Percentiles rank a stretch among this genome's conserved stretches.
Evolutionary conservation across 2,113 vertebrate genomes (phyloP).

Genomic region (Fregetta grallaria): DNA sequence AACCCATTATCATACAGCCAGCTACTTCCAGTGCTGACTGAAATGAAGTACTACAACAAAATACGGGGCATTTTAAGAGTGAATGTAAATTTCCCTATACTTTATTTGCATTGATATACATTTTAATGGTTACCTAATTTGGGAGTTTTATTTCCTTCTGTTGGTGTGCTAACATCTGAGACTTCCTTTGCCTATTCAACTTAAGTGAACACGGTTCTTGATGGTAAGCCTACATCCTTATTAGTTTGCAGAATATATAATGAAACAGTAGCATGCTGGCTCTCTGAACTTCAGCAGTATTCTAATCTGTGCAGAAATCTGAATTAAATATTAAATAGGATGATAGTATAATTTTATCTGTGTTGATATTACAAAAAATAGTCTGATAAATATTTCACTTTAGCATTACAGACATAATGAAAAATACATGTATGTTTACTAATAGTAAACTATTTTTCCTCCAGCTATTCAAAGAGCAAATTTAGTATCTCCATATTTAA

Average conservation of each 20-base stretch:
- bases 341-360: background rate
- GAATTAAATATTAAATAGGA: constrained; percentile 56
- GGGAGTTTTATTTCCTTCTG: constrained; percentile 21
- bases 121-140: constrained; percentile 36
- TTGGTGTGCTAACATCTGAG: background rate
- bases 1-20: constrained; percentile 30
- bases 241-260: background rate
- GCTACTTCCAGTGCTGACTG: background rate
- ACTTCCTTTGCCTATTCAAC: background rate
- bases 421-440: background rate
- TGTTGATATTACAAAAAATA: constrained; percentile 34
- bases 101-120: background rate
- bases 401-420: background rate
- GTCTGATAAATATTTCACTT: constrained; percentile 20
- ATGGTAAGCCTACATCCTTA: background rate
- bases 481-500: background rate
- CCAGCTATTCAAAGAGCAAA: background rate
- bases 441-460: background rate
- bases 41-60: constrained; percentile 26
- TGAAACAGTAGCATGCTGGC: background rate
- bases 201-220: background rate
- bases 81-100: background rate
- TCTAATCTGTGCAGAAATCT: constrained; percentile 31
- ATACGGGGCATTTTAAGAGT: constrained; percentile 8
- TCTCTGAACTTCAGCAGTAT: constrained; percentile 23